Evolutionary conservation across 2,888 invertebrate species (phyloP).

Genomic region (Acanthoscelides obtectus): DNA sequence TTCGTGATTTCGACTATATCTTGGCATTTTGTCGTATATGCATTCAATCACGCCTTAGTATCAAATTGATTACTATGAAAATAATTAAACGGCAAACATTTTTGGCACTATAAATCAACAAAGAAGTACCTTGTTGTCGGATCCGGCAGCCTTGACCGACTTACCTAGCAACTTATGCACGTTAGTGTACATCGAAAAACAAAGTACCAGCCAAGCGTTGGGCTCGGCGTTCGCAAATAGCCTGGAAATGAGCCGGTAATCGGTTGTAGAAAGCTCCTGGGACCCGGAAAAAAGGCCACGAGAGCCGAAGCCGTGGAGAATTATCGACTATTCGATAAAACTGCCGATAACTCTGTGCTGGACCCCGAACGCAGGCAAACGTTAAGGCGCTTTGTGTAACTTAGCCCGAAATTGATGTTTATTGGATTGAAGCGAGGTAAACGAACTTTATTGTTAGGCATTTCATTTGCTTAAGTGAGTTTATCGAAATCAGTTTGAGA

Average conservation of each 20-base stretch:
- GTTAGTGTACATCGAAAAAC: neutral
- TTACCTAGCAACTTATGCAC: too few relatives aligned
- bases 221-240: constrained; percentile 22
- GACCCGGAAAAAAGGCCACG: constrained; percentile 15
- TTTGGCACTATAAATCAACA: too few relatives aligned
- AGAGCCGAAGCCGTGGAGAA: neutral
- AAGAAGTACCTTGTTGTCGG: too few relatives aligned
- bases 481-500: too few relatives aligned
- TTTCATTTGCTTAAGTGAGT: too few relatives aligned
- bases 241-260: constrained; percentile 24
- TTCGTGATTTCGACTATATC: too few relatives aligned
- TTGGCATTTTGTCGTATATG: too few relatives aligned
- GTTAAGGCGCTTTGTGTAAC: constrained; percentile 3
- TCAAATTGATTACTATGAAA: too few relatives aligned
- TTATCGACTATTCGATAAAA: constrained; percentile 2
- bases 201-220: neutral
- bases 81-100: too few relatives aligned
- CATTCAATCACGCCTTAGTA: too few relatives aligned
- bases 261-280: constrained; percentile 17
- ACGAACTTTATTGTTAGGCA: neutral
- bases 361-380: constrained; percentile 2
- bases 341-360: neutral
- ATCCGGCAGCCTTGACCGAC: too few relatives aligned
- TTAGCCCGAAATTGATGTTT: neutral
- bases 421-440: neutral